A percentile compares a stretch with the other conserved stretches of the same genome.
Conservation (phyloP, 30 jellyfish, hydroid and myxozoan species). For the Aurelia sp. region DNA sequence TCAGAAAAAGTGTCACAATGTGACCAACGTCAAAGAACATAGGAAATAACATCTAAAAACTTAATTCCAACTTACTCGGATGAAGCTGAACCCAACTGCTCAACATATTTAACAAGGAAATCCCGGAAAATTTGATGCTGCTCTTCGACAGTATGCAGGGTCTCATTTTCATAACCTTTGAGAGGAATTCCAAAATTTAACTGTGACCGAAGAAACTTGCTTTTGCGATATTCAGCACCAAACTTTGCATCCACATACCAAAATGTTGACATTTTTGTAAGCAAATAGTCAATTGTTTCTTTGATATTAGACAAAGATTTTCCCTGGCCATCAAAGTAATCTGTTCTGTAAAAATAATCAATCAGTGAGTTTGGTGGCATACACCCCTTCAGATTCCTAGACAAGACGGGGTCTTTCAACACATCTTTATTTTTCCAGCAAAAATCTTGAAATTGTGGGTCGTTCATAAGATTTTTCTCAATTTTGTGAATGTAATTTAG, state of each 20-base stretch:
- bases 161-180: conserved; percentile 37
- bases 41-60: not conserved
- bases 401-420: conserved; percentile 25
- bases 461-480: conserved; percentile 52
- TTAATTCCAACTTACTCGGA: conserved; percentile 34
- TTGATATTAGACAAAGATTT: conserved; percentile 31
- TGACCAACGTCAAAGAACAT: no score
- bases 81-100: conserved; percentile 61
- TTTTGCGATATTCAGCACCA: conserved; percentile 34
- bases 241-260: conserved; percentile 75
- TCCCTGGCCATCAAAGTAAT: conserved; percentile 70
- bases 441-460: conserved; percentile 49
- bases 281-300: conserved; percentile 57
- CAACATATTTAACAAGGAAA: conserved; percentile 60
- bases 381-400: conserved; percentile 46
- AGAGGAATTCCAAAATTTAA: conserved; percentile 69
- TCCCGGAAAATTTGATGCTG: conserved; percentile 62
- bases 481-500: conserved; percentile 52
- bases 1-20: no score
- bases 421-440: conserved; percentile 68
- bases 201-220: conserved; percentile 66
- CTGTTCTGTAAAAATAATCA: conserved; percentile 57
- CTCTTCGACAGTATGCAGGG: conserved; percentile 25
- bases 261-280: conserved; percentile 59
- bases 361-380: conserved; percentile 80